phyloP scores from a whole-genome alignment of 2,888 invertebrate genomes.

The Dryococelus australis region DNA sequence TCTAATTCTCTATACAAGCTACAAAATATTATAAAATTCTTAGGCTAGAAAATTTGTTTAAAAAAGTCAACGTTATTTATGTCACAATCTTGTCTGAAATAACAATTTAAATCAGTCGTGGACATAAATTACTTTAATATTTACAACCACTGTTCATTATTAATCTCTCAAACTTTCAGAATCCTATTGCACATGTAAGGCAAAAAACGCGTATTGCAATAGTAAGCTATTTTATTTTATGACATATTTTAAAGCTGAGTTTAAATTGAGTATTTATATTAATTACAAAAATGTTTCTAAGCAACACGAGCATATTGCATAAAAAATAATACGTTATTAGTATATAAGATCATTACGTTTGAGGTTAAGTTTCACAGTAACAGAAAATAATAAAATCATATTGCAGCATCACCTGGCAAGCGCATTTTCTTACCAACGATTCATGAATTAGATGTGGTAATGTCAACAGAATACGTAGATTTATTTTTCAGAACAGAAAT shows the following conservation, averaged over 20 bases:
- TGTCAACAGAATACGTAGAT: background rate
- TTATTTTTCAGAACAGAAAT: background rate
- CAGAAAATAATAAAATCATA: background rate
- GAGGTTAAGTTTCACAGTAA: background rate
- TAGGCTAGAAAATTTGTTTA: constrained; percentile 9
- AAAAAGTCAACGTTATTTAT: constrained; percentile 17
- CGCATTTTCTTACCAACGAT: background rate
- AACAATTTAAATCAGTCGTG: constrained; percentile 21
- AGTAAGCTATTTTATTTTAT: constrained; percentile 18
- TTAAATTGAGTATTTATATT: background rate
- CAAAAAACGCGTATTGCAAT: constrained; percentile 24
- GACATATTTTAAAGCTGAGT: background rate
- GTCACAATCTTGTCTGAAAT: background rate
- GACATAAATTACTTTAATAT: background rate
- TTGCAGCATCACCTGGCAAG: background rate
- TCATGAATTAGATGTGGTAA: background rate
- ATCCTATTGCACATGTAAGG: constrained; percentile 24
- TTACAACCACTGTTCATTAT: background rate
- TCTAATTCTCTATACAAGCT: constrained; percentile 2
- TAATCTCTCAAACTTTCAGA: constrained; percentile 7
- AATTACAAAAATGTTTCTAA: background rate
- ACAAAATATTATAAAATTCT: constrained; percentile 10
- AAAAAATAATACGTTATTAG: background rate
- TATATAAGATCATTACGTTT: background rate
- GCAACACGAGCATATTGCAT: background rate